Percentiles rank a stretch among this genome's conserved stretches.
phyloP scores from a whole-genome alignment of 2,888 invertebrate genomes.

The Serripes groenlandicus region DNA sequence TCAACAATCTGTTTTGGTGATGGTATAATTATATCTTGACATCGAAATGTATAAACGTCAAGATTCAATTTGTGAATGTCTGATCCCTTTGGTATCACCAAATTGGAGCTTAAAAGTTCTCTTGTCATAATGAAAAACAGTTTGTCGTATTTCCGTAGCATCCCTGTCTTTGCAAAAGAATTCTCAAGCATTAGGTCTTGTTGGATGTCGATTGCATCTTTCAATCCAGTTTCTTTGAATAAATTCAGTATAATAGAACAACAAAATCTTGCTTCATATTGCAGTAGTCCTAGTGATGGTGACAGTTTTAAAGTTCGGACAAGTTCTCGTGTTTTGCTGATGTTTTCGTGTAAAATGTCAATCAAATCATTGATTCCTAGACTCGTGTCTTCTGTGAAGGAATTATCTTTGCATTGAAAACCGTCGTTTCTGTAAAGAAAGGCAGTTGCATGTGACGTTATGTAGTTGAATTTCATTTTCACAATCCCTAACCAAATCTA shows the following conservation, averaged over 20 bases:
- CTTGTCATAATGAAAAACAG: background rate
- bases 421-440: too few species aligned
- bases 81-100: background rate
- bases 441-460: too few species aligned
- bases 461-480: background rate
- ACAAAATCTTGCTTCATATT: slow-evolving; percentile 6
- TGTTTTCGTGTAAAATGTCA: background rate
- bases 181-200: background rate
- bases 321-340: background rate
- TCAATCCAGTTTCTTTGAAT: background rate
- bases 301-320: background rate
- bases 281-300: background rate
- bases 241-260: background rate
- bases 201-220: background rate
- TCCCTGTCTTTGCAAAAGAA: background rate
- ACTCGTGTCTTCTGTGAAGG: too few species aligned
- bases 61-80: background rate
- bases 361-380: too few species aligned
- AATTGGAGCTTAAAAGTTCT: background rate
- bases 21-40: background rate
- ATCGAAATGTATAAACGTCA: background rate
- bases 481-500: background rate
- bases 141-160: background rate
- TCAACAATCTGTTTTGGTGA: background rate
- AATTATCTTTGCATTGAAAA: too few species aligned